Conservation (phyloP, 2,888 invertebrate species). For the Ryuthela nishihirai region DNA sequence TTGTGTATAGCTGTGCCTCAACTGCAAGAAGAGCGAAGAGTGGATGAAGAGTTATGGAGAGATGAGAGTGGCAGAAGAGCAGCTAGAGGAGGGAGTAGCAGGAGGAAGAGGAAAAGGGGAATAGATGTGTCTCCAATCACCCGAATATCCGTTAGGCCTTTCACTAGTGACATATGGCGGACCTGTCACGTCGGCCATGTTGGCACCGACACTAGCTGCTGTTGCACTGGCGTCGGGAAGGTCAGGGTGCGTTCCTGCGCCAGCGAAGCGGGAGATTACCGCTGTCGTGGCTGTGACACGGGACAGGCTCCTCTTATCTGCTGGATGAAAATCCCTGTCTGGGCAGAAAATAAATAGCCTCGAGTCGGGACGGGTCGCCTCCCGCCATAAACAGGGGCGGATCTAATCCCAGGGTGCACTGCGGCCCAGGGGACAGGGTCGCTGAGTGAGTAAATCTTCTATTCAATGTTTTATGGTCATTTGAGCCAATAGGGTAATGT, state of each 20-base stretch:
- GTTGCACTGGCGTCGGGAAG: conserved; percentile 2
- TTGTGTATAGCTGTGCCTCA: too few relatives aligned
- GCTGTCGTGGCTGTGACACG: conserved; percentile 27
- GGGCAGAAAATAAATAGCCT: conserved; percentile 34
- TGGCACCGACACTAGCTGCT: neutral
- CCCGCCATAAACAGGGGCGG: conserved; percentile 35
- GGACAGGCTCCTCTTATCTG: conserved; percentile 16
- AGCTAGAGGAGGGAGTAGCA: too few relatives aligned
- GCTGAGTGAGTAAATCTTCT: conserved; percentile 2
- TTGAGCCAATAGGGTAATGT: conserved; percentile 33
- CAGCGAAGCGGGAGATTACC: conserved; percentile 32
- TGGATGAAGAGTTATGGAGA: too few relatives aligned
- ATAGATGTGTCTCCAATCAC: too few relatives aligned
- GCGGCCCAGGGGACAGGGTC: conserved; percentile 15
- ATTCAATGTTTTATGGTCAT: conserved; percentile 38
- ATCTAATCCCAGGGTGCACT: conserved; percentile 24
- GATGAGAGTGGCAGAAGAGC: too few relatives aligned
- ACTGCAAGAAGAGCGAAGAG: too few relatives aligned
- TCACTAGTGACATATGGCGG: neutral
- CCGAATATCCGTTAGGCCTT: too few relatives aligned
- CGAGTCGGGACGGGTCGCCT: conserved; percentile 6
- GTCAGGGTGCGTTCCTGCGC: conserved; percentile 25
- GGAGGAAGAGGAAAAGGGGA: too few relatives aligned
- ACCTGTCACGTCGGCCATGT: neutral
- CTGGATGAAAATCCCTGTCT: conserved; percentile 33